These are phyloP conservation scores for Ochropleura plecta DNA, from an alignment of 2,888 invertebrate genomes.

Conservation along the genomic window DNA sequence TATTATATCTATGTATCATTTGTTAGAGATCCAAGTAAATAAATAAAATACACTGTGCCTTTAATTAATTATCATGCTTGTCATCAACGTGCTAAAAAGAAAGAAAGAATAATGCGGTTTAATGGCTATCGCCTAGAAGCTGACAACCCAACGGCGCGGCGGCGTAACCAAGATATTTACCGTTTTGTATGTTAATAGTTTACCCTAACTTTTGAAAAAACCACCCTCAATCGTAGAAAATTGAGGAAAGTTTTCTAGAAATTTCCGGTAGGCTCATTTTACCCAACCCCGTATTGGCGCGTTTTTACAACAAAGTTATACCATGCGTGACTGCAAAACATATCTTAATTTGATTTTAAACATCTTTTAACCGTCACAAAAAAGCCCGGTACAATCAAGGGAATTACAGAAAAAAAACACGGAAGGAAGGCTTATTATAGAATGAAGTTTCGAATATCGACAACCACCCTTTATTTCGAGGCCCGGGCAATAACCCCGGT, in stretches of 20 bases:
- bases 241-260: background rate
- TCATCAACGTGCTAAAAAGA: background rate
- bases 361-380: constrained; percentile 31
- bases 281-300: constrained; percentile 4
- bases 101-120: background rate
- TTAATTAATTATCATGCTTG: too few species aligned
- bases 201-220: background rate
- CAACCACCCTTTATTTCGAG: constrained; percentile 71
- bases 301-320: constrained; percentile 3
- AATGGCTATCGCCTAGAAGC: too few species aligned
- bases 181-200: background rate
- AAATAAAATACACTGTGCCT: too few species aligned
- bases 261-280: too few species aligned
- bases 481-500: constrained; percentile 70
- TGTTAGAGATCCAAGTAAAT: too few species aligned
- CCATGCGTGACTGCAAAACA: constrained; percentile 17
- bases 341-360: constrained; percentile 34
- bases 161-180: background rate
- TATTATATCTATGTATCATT: too few species aligned
- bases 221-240: background rate
- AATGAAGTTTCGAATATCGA: constrained; percentile 69
- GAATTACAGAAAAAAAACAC: constrained; percentile 58
- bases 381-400: constrained; percentile 26
- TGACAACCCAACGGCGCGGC: background rate
- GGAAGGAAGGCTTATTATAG: constrained; percentile 63